Evolutionary conservation across 53 echinoderm and acorn worm genomes (phyloP).

Genomic region (Apostichopus leukothele): DNA sequence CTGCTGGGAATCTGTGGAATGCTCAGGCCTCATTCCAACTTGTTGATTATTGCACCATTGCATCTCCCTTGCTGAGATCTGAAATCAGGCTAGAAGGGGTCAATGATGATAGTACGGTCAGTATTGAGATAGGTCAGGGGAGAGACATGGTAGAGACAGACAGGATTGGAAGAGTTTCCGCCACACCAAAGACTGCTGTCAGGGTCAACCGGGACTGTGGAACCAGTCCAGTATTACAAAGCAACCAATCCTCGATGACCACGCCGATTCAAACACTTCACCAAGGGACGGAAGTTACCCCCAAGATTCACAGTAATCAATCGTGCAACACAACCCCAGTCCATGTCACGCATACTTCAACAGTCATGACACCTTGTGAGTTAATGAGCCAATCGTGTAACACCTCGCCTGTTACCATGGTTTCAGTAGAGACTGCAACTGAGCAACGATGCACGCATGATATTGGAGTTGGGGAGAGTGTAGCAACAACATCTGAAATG

Average conservation of each 20-base stretch:
- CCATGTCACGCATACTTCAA: background rate
- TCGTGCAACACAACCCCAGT: constrained; percentile 52
- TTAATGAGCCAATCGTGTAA: background rate
- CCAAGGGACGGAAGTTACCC: constrained; percentile 50
- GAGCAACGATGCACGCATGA: background rate
- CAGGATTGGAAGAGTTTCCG: background rate
- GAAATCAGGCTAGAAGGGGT: background rate
- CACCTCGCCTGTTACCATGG: background rate
- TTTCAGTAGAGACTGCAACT: constrained; percentile 19
- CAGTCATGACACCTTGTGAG: constrained; percentile 40
- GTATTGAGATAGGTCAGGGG: too few relatives aligned
- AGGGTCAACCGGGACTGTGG: background rate
- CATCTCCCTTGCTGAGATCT: background rate
- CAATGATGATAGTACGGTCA: background rate
- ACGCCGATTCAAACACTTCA: constrained; percentile 14
- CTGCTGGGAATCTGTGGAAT: constrained; percentile 16
- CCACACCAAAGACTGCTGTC: background rate
- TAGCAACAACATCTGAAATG: background rate
- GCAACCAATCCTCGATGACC: constrained; percentile 48
- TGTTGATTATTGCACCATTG: background rate
- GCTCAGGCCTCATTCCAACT: background rate
- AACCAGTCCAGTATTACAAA: constrained; percentile 43
- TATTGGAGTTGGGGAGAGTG: constrained; percentile 4
- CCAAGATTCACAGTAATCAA: constrained; percentile 12
- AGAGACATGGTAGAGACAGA: background rate